Conservation (phyloP, 2,113 vertebrate genomes). For the Lynx canadensis region DNA sequence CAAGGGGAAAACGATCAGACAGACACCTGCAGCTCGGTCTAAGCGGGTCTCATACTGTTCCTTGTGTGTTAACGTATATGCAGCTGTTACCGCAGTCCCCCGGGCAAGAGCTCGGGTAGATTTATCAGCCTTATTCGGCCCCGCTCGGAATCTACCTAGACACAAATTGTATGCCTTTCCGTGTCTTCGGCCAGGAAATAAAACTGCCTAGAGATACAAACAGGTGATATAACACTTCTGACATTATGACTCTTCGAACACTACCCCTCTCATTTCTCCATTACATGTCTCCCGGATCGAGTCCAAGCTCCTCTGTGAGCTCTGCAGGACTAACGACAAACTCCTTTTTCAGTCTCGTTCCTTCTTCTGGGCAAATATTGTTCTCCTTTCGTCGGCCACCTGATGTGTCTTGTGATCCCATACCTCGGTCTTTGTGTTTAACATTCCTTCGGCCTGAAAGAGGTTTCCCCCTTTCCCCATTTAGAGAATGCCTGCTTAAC, state of each 20-base stretch:
- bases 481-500: conserved; percentile 48
- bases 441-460: conserved; percentile 50
- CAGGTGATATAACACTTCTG: background rate
- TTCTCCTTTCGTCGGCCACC: background rate
- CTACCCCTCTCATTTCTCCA: background rate
- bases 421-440: conserved; percentile 52
- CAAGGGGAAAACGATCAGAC: background rate
- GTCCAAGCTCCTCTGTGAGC: background rate
- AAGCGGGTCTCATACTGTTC: background rate
- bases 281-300: background rate
- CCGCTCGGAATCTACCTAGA: background rate
- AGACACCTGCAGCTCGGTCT: background rate
- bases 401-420: conserved; percentile 7
- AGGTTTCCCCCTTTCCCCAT: conserved; percentile 8
- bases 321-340: background rate
- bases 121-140: background rate
- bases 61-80: background rate
- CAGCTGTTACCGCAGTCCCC: background rate
- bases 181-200: background rate
- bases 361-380: background rate
- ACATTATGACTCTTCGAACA: background rate
- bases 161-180: background rate
- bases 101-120: background rate
- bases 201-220: background rate
- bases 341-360: background rate